A percentile compares a stretch with the other conserved stretches of the same genome.
Conservation (phyloP, 2,888 invertebrate species). For the Lumbricus terrestris region DNA sequence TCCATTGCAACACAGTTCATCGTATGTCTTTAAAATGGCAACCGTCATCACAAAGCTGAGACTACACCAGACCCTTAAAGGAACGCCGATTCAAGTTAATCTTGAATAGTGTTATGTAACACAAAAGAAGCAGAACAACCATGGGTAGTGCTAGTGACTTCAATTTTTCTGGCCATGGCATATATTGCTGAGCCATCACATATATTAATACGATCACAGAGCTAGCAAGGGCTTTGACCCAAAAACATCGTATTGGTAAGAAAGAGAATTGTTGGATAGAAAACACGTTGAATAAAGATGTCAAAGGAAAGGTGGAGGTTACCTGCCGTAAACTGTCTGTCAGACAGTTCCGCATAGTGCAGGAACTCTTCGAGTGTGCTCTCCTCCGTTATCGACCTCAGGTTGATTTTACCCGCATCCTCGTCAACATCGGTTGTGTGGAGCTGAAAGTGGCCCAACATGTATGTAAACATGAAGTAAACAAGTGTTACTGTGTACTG, state of each 20-base stretch:
- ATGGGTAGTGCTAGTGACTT: too few relatives aligned
- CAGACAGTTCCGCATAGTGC: conserved; percentile 89
- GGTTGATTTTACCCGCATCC: conserved; percentile 85
- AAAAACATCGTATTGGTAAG: too few relatives aligned
- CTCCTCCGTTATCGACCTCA: conserved; percentile 88
- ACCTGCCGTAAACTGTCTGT: conserved; percentile 78
- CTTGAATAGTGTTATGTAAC: too few relatives aligned
- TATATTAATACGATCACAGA: too few relatives aligned
- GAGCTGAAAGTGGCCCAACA: conserved; percentile 63
- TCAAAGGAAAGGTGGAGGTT: conserved; percentile 28
- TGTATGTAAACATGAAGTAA: background rate
- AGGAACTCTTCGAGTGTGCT: conserved; percentile 94
- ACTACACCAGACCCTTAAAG: background rate
- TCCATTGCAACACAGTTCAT: background rate
- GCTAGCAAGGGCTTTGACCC: too few relatives aligned
- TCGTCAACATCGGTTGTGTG: conserved; percentile 86
- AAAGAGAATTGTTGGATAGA: too few relatives aligned
- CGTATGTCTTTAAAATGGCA: background rate
- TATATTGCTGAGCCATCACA: too few relatives aligned
- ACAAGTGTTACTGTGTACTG: background rate
- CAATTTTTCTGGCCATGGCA: too few relatives aligned
- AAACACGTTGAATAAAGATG: background rate
- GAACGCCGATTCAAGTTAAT: too few relatives aligned
- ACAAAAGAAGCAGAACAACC: too few relatives aligned
- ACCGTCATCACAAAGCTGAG: background rate